These are phyloP conservation scores for Ispidina lecontei DNA, from an alignment of 2,797 vertebrate species.

Conservation along the genomic window DNA sequence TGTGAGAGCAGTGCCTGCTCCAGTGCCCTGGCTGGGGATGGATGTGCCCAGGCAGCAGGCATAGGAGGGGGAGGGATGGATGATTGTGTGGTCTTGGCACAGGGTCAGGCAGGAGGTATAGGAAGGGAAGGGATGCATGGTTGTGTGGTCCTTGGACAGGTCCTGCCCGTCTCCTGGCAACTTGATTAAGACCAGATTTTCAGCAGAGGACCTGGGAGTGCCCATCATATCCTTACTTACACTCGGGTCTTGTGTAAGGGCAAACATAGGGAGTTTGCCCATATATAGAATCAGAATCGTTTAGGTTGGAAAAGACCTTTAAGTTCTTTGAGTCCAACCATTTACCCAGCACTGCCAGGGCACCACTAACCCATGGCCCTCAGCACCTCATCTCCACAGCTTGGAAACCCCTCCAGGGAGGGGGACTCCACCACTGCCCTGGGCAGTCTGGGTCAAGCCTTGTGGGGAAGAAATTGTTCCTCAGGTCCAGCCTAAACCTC, in stretches of 20 bases:
- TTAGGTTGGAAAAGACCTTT: not conserved
- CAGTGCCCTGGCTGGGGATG: not conserved
- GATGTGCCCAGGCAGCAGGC: not conserved
- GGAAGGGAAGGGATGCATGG: not conserved
- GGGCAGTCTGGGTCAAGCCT: not conserved
- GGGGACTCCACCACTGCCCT: not conserved
- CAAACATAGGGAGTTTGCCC: not conserved
- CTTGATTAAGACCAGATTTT: not conserved
- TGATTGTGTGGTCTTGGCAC: not conserved
- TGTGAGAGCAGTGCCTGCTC: not conserved
- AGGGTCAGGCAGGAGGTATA: not conserved
- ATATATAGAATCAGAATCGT: not conserved
- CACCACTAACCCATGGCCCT: not conserved
- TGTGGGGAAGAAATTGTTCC: not conserved
- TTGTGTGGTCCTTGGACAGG: not conserved
- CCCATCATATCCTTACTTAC: accelerated
- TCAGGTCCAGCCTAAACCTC: not conserved
- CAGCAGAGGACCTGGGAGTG: not conserved
- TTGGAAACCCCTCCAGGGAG: not conserved
- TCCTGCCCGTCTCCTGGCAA: not conserved
- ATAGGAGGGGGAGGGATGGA: not conserved
- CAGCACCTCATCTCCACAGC: not conserved
- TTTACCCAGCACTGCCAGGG: not conserved
- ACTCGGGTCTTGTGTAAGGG: not conserved
- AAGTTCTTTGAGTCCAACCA: not conserved